A percentile compares a stretch with the other conserved stretches of the same genome.
Evolutionary conservation across 64 coral and sea anemone species (phyloP).

Genomic region (Acropora yongei): DNA sequence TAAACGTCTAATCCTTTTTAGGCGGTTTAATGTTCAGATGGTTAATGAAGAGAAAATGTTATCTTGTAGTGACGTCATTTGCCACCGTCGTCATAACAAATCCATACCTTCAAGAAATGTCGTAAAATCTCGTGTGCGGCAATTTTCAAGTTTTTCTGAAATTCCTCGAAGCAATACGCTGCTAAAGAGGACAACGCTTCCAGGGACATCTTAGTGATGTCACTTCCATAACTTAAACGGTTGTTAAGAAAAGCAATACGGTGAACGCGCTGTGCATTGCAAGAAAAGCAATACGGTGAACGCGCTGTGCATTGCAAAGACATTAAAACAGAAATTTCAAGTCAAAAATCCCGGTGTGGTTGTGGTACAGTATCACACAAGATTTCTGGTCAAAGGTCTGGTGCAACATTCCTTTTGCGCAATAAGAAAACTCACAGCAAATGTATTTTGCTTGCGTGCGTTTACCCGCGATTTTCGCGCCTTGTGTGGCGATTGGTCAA

Average conservation of each 20-base stretch:
- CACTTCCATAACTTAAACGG: conserved; percentile 69
- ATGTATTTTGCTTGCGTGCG: too few species aligned
- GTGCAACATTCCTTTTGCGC: too few species aligned
- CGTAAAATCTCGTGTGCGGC: conserved; percentile 61
- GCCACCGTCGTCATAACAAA: neutral
- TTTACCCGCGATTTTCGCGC: neutral
- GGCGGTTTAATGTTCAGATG: too few species aligned
- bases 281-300: neutral
- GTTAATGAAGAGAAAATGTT: too few species aligned
- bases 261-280: neutral
- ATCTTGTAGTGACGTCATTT: too few species aligned
- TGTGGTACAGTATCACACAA: too few species aligned
- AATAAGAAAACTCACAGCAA: neutral
- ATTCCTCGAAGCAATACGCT: conserved; percentile 66
- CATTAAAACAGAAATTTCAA: too few species aligned
- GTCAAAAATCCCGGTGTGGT: too few species aligned
- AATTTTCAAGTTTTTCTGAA: conserved; percentile 45
- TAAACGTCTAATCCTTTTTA: too few species aligned
- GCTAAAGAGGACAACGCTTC: conserved; percentile 82
- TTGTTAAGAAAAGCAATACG: neutral
- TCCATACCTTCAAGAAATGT: conserved; percentile 89
- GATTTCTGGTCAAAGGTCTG: too few species aligned
- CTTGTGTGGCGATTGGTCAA: neutral
- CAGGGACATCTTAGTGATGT: conserved; percentile 93
- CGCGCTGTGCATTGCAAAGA: neutral